A percentile compares a stretch with the other conserved stretches of the same genome.
phyloP scores from a whole-genome alignment of 2,888 invertebrate species.

The Drosophila macrospina region DNA sequence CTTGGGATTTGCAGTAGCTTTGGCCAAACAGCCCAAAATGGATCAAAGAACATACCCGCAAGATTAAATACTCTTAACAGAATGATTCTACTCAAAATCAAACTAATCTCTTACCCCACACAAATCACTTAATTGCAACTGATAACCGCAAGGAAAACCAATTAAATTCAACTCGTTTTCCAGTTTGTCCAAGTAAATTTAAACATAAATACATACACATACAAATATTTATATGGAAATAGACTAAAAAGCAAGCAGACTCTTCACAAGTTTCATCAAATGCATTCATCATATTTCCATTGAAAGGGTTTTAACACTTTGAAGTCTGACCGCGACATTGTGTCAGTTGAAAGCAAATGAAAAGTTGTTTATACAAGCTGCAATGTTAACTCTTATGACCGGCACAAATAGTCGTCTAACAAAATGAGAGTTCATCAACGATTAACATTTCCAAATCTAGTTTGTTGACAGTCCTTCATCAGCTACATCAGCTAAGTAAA shows the following conservation, averaged over 20 bases:
- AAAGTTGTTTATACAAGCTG: constrained; percentile 65
- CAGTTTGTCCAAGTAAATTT: neutral
- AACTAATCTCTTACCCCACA: neutral
- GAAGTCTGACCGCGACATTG: constrained; percentile 25
- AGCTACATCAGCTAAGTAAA: constrained; percentile 5
- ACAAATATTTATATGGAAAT: neutral
- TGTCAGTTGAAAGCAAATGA: constrained; percentile 50
- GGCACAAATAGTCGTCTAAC: constrained; percentile 65
- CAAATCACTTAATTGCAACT: neutral
- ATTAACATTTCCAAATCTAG: neutral
- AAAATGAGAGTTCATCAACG: constrained; percentile 8
- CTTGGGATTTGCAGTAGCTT: constrained; percentile 33
- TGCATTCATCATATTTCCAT: constrained; percentile 1
- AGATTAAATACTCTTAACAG: constrained; percentile 20
- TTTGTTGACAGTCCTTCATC: neutral
- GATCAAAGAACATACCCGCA: neutral
- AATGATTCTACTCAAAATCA: no score
- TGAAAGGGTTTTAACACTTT: constrained; percentile 30
- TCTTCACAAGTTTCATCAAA: neutral
- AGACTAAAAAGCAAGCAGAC: constrained; percentile 6
- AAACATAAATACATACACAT: neutral
- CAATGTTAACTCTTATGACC: constrained; percentile 69
- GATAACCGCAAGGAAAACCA: neutral
- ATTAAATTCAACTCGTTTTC: neutral
- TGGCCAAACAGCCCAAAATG: neutral